phyloP scores from a whole-genome alignment of 2,113 vertebrate species.

The Rhinogobius similis region DNA sequence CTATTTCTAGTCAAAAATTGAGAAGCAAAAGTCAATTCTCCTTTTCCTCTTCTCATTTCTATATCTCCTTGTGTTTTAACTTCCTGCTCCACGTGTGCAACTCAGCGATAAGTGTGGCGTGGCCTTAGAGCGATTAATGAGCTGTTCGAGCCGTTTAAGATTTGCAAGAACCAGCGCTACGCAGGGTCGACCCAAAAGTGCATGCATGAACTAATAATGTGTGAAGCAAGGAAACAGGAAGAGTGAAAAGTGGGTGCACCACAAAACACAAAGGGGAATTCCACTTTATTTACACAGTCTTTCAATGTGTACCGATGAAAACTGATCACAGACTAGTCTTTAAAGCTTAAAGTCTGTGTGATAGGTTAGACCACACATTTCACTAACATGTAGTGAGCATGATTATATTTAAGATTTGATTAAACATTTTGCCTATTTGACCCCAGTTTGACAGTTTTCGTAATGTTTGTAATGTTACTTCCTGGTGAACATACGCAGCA shows the following conservation, averaged over 20 bases:
- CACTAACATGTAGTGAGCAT: no score
- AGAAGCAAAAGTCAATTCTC: neutral
- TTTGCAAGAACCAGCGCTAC: slow-evolving; percentile 32
- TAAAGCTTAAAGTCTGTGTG: no score
- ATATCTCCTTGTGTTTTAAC: slow-evolving; percentile 6
- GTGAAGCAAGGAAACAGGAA: slow-evolving; percentile 67
- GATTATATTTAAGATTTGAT: no score
- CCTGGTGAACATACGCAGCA: no score
- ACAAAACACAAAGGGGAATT: slow-evolving; percentile 53
- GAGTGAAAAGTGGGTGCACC: slow-evolving; percentile 27
- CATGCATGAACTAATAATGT: slow-evolving; percentile 27
- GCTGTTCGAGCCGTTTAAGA: slow-evolving; percentile 9
- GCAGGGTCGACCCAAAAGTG: slow-evolving; percentile 38
- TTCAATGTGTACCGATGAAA: slow-evolving; percentile 12
- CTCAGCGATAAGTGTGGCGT: slow-evolving; percentile 25
- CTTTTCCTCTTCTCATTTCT: slow-evolving; percentile 13
- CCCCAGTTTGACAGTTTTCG: no score
- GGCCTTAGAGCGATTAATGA: slow-evolving; percentile 14
- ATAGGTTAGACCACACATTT: no score
- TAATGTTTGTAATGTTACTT: no score
- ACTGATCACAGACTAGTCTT: neutral
- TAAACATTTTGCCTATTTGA: no score
- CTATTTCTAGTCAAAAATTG: neutral
- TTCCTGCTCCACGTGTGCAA: slow-evolving; percentile 5
- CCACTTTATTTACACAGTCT: slow-evolving; percentile 31